phyloP scores from a whole-genome alignment of 2,888 invertebrate genomes.

The Mechanitis mazaeus region DNA sequence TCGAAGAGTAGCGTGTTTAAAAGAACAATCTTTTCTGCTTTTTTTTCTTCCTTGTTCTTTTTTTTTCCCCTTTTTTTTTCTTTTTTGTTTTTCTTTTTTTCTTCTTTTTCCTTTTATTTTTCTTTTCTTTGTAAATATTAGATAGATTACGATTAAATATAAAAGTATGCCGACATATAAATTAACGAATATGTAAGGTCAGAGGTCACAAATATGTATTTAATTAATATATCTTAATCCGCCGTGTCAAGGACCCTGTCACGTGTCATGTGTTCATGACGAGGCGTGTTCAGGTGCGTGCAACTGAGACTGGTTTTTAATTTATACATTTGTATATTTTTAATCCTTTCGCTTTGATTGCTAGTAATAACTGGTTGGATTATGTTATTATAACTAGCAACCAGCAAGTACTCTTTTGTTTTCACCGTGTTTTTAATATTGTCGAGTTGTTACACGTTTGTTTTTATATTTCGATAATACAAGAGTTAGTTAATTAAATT shows the following conservation, averaged over 20 bases:
- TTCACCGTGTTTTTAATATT: too few species aligned
- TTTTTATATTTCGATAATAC: too few species aligned
- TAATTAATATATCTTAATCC: slow-evolving; percentile 28
- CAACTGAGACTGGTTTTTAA: neutral
- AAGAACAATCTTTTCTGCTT: too few species aligned
- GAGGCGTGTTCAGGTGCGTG: slow-evolving; percentile 8
- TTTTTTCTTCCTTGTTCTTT: too few species aligned
- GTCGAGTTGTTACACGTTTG: too few species aligned
- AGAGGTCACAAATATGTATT: slow-evolving; percentile 16
- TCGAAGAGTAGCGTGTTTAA: too few species aligned
- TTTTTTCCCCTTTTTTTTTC: too few species aligned
- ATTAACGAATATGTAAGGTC: slow-evolving; percentile 1
- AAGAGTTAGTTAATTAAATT: too few species aligned
- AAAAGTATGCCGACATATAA: neutral
- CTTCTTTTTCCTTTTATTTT: too few species aligned
- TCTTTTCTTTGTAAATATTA: too few species aligned
- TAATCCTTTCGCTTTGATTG: slow-evolving; percentile 1
- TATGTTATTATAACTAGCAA: neutral
- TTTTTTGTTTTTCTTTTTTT: too few species aligned
- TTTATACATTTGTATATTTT: neutral
- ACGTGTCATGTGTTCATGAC: slow-evolving; percentile 1
- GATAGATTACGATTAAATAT: neutral
- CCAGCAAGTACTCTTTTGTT: neutral
- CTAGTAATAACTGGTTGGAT: neutral
- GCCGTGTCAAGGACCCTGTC: slow-evolving; percentile 28